These are phyloP conservation scores for Acholoe squamosa DNA, from an alignment of 2,888 invertebrate species.

Conservation along the genomic window DNA sequence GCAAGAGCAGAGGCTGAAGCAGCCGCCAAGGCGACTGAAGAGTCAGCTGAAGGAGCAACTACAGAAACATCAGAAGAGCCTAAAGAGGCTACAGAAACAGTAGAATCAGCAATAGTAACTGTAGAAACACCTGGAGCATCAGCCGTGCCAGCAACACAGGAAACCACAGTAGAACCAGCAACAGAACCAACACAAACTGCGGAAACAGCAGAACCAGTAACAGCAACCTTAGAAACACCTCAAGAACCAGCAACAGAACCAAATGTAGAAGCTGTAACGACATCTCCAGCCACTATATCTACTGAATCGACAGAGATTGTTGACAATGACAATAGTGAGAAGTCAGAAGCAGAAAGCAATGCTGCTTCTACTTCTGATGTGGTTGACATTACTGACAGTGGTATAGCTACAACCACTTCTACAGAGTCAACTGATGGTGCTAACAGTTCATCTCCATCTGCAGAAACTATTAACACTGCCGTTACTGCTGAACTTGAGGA, in stretches of 20 bases:
- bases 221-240: background rate
- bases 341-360: too few relatives aligned
- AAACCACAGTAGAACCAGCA: background rate
- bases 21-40: background rate
- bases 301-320: background rate
- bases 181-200: background rate
- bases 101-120: background rate
- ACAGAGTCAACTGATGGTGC: background rate
- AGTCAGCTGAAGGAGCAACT: background rate
- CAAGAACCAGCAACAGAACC: background rate
- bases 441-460: background rate
- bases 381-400: constrained; percentile 5
- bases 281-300: background rate
- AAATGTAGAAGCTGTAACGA: background rate
- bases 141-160: background rate
- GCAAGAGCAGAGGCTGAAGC: background rate
- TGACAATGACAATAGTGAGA: background rate
- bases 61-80: background rate
- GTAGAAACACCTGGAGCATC: background rate
- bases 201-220: too few relatives aligned
- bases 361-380: background rate
- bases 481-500: too few relatives aligned
- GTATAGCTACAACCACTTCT: background rate
- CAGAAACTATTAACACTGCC: too few relatives aligned
- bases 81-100: background rate